These are phyloP conservation scores for Neotragus moschatus DNA, from an alignment of 2,113 vertebrate species.

Conservation along the genomic window DNA sequence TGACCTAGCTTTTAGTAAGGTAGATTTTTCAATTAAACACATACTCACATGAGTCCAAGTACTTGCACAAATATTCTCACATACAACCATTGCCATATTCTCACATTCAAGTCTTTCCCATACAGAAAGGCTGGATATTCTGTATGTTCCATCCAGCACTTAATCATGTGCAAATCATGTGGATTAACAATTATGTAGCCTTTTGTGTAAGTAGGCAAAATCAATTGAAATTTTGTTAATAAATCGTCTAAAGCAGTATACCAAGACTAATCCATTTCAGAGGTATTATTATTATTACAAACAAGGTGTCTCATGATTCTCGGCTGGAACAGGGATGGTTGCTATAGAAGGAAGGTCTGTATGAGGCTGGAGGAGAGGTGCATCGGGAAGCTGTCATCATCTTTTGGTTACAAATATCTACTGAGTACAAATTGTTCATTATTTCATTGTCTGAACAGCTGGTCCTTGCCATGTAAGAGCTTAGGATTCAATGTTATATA, in stretches of 20 bases:
- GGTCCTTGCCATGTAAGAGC: slow-evolving; percentile 10
- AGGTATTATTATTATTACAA: background rate
- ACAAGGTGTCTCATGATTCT: background rate
- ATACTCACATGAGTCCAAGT: background rate
- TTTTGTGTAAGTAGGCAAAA: background rate
- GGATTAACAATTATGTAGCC: background rate
- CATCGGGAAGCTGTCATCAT: background rate
- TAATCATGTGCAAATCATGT: background rate
- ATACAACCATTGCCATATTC: background rate
- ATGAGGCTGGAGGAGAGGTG: background rate
- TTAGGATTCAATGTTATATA: background rate
- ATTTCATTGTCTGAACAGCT: slow-evolving; percentile 12
- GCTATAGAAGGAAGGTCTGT: background rate
- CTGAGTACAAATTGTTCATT: background rate
- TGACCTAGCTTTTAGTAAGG: background rate
- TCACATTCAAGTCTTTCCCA: background rate
- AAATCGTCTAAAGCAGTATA: background rate
- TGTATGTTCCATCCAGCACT: background rate
- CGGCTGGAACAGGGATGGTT: background rate
- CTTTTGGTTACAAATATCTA: background rate
- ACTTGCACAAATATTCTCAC: background rate
- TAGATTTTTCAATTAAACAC: background rate
- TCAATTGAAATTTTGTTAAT: background rate
- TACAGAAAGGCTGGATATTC: background rate
- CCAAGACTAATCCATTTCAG: background rate